Conservation (phyloP, 2,888 invertebrate species). For the Lacanobia oleracea region DNA sequence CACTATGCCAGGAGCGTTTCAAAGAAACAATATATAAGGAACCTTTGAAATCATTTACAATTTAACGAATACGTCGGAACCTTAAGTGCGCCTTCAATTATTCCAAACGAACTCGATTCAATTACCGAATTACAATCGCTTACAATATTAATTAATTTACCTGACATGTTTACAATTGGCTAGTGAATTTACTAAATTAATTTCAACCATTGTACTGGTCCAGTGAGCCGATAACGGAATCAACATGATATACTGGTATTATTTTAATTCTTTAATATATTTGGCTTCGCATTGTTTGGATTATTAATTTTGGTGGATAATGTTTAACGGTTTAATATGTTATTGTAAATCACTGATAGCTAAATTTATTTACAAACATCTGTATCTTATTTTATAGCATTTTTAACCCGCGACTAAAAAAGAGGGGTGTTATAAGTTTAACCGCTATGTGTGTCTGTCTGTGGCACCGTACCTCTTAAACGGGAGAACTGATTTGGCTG, state of each 20-base stretch:
- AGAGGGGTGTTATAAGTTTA: too few species aligned
- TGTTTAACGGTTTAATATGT: not conserved
- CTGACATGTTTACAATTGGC: conserved; percentile 66
- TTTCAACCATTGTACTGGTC: conserved; percentile 50
- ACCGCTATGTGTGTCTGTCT: too few species aligned
- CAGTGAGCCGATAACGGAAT: conserved; percentile 51
- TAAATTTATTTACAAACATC: not conserved
- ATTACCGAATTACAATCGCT: conserved; percentile 64
- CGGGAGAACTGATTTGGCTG: too few species aligned
- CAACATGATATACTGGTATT: conserved; percentile 40
- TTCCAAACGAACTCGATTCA: conserved; percentile 48
- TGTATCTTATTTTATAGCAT: not conserved
- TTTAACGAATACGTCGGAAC: conserved; percentile 25
- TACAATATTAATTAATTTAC: conserved; percentile 67
- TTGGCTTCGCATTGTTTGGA: not conserved
- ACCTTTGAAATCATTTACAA: conserved; percentile 31
- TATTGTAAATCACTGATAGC: conserved; percentile 1
- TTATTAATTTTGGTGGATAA: conserved; percentile 30
- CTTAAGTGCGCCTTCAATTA: conserved; percentile 48
- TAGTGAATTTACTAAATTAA: conserved; percentile 56
- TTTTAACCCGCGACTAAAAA: too few species aligned
- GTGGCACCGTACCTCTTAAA: too few species aligned
- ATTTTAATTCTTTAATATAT: conserved; percentile 51
- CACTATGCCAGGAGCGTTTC: not conserved
- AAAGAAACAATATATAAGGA: conserved; percentile 7